These are phyloP conservation scores for Tadarida brasiliensis DNA, from an alignment of 2,797 vertebrate genomes.

Conservation along the genomic window DNA sequence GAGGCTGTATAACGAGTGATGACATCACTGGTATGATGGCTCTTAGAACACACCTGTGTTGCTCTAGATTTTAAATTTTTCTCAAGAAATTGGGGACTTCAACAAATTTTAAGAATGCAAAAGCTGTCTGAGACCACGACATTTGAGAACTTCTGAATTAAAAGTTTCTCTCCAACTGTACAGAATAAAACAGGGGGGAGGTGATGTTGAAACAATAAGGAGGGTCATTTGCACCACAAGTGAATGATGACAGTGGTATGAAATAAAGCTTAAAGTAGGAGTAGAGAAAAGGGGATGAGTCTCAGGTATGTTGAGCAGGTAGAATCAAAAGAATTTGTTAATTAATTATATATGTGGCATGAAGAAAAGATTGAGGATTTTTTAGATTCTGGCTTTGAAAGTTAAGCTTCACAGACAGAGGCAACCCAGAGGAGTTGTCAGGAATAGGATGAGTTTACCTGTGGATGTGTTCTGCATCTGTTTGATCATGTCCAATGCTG, in stretches of 20 bases:
- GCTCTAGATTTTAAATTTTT: not conserved
- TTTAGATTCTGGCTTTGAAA: slow-evolving; percentile 16
- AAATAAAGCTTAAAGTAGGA: not conserved
- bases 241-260: not conserved
- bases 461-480: not conserved
- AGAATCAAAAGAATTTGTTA: not conserved
- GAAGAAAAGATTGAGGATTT: not conserved
- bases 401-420: not conserved
- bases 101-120: not conserved
- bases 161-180: not conserved
- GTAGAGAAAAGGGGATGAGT: not conserved
- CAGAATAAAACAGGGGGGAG: not conserved
- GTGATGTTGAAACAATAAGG: not conserved
- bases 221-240: not conserved
- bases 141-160: not conserved
- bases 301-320: not conserved
- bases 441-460: not conserved
- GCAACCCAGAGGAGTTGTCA: not conserved
- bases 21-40: not conserved
- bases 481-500: not conserved
- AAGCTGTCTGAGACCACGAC: not conserved
- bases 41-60: not conserved
- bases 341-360: not conserved
- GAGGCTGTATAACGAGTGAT: not conserved
- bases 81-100: not conserved